Conservation (phyloP, 37 sponge, comb jelly and placozoan genomes). For the Spongilla lacustris region DNA sequence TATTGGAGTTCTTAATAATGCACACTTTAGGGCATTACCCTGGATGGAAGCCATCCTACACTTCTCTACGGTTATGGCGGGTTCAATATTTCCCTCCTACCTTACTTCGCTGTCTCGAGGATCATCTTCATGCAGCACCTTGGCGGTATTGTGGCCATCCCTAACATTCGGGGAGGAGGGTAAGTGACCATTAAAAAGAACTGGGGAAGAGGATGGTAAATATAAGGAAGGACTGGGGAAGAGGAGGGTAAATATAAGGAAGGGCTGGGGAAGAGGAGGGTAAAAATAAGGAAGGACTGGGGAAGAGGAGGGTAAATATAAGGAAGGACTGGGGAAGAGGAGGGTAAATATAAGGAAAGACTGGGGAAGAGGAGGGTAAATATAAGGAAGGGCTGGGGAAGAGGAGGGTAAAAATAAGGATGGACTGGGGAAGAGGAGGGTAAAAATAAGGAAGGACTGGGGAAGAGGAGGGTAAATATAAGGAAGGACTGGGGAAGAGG, state of each 20-base stretch:
- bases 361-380: conserved; percentile 99
- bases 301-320: conserved; percentile 99
- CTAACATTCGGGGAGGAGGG: conserved; percentile 98
- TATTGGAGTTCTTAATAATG: not conserved
- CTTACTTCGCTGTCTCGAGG: conserved; percentile 76
- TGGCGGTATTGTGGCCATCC: conserved; percentile 83
- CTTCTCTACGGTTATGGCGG: conserved; percentile 97
- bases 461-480: conserved; percentile 93
- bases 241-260: conserved; percentile 99
- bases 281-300: no score
- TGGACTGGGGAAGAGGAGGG: no score
- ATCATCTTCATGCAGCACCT: conserved; percentile 93
- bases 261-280: not conserved
- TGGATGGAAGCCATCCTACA: conserved; percentile 85
- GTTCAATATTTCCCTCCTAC: conserved; percentile 94
- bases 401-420: no score
- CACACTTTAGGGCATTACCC: conserved; percentile 58
- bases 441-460: no score
- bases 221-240: no score
- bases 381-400: no score
- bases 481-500: conserved; percentile 80
- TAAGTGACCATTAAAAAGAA: no score
- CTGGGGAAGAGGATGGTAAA: not conserved
- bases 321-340: not conserved
- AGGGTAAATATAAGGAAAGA: no score